Evolutionary conservation across 2,797 vertebrate genomes (phyloP), one percentile per base, ranked within the genome.

Genomic region (Amblyopsis hoosieri): DNA sequence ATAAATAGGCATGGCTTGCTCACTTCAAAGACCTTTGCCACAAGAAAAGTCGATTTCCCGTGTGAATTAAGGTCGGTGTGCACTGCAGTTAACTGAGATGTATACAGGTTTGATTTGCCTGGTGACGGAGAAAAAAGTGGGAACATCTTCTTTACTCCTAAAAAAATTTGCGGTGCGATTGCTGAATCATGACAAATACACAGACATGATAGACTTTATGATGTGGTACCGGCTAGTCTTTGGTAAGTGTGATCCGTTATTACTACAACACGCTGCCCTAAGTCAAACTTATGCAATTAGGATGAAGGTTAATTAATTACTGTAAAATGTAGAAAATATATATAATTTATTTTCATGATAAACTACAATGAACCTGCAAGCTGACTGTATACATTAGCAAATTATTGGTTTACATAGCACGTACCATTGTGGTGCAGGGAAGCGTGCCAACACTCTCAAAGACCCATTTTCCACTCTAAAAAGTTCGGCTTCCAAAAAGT

Each of bases 361-460:
- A 76, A 81, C 60, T 75, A 69, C 62, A 78, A 65, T 71, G 57
- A 64, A 76, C 76, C 71, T 80, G 60, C 77, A 80, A 76, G 73
- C 72, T 83, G 85, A 78, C 75, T 75, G 76, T 67, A 88, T 74
- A 89, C 84, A 89, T 87, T 72, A 89, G 84, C 69, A 88, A 85
- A 91, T 84, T 85, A 90, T 92, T 91, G 86, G 87, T 91, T 92
- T 86, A 90, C 88, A 90, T 71, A 90, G 89, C 92, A 93, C 93
- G 93, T 93, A 94, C 93, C 93, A 94, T 94, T 87, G 91, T 92
- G 91, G 85, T 87, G 87, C 67, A 81, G 88, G 90, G 91, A 91
- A 81, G 75, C 74, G 85, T 89, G 92, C 92, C 92, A 93, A 87
- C 88, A 89, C 87, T 87, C 90, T 94, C 92, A 94, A 80, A 93